Evolutionary conservation across 2,797 vertebrate species (phyloP).

Genomic region (Liparis tanakae): DNA sequence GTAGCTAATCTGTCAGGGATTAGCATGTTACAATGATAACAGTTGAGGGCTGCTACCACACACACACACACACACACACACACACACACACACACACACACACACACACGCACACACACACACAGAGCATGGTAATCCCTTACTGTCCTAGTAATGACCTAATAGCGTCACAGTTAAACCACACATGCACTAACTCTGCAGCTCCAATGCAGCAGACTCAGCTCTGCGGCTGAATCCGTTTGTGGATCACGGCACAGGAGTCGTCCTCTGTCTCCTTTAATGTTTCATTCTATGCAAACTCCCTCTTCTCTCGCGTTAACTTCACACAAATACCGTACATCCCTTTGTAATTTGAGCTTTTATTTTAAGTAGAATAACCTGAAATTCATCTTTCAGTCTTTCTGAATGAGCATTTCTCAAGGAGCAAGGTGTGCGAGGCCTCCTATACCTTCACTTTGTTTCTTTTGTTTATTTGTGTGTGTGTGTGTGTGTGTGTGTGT

Average conservation of each 20-base stretch:
- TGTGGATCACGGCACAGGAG: conserved; percentile 16
- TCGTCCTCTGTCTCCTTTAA: not conserved
- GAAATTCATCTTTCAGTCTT: conserved; percentile 3
- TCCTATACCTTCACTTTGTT: conserved; percentile 18
- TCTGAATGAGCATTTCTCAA: conserved; percentile 25
- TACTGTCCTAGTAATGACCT: conserved; percentile 61
- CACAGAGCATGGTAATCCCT: conserved; percentile 58
- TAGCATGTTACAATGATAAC: conserved; percentile 59
- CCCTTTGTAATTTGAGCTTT: not conserved
- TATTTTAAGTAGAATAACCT: not conserved
- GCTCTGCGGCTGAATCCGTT: conserved; percentile 43
- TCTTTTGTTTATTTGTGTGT: conserved; percentile 26
- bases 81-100: conserved; percentile 20
- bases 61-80: conserved; percentile 31
- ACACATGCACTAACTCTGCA: conserved; percentile 30
- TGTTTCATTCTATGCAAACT: not conserved
- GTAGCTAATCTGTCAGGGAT: conserved; percentile 68
- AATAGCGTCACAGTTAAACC: conserved; percentile 38
- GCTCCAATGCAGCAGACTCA: conserved; percentile 41
- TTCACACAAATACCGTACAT: not conserved
- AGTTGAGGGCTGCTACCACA: conserved; percentile 38
- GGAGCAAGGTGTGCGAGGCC: conserved; percentile 42
- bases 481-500: conserved; percentile 17
- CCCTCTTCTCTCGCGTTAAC: not conserved
- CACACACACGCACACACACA: conserved; percentile 26